Percentiles rank a stretch among this genome's conserved stretches.
phyloP scores from a whole-genome alignment of 2,113 vertebrate genomes.

The Cervus canadensis region DNA sequence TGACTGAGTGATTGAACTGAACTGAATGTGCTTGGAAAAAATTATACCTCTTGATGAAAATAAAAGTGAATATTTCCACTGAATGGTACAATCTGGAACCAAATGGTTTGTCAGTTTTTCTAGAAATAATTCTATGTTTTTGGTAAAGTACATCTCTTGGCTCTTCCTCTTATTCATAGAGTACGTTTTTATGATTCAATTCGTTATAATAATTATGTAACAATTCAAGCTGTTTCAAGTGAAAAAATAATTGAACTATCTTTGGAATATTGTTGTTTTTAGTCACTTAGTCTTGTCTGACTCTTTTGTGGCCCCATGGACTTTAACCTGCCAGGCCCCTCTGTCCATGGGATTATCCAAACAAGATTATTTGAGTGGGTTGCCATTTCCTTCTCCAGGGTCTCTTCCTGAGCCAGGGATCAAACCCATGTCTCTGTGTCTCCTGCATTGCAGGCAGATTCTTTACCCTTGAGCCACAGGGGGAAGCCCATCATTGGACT shows the following conservation, averaged over 20 bases:
- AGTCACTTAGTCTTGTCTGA: background rate
- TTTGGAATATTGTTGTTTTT: background rate
- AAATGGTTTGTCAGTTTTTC: slow-evolving; percentile 5
- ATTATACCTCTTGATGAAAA: background rate
- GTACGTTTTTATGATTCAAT: slow-evolving; percentile 20
- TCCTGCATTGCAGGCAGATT: background rate
- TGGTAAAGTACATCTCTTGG: background rate
- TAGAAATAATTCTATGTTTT: background rate
- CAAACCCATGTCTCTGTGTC: background rate
- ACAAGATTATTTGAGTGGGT: background rate
- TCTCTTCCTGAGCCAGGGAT: background rate
- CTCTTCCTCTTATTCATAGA: background rate
- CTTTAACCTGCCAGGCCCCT: background rate
- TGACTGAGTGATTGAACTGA: too few species aligned
- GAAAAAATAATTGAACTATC: slow-evolving; percentile 24
- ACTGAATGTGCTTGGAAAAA: background rate
- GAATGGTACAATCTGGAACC: background rate
- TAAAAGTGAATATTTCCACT: background rate
- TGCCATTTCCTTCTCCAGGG: background rate
- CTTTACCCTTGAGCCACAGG: background rate
- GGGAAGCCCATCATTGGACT: background rate
- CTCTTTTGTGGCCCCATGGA: background rate
- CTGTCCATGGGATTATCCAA: background rate
- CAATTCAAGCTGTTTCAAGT: slow-evolving; percentile 43
- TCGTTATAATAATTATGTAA: slow-evolving; percentile 43